Conservation (phyloP, 2,888 invertebrate species). For the Lathronympha strigana region DNA sequence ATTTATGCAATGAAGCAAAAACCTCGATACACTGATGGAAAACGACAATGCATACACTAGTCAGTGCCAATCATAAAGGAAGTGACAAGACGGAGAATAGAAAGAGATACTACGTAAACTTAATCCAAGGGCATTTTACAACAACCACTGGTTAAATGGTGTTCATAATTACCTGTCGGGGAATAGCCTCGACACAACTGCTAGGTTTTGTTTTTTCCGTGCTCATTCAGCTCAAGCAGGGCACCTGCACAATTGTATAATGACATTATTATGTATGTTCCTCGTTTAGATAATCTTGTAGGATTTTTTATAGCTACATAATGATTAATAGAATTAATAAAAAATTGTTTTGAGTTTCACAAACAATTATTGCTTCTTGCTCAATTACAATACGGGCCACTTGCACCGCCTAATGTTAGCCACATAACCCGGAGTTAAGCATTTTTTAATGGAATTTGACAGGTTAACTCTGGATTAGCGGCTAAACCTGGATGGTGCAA, state of each 20-base stretch:
- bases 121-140: conserved; percentile 20
- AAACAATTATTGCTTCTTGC: background rate
- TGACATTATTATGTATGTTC: background rate
- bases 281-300: no score
- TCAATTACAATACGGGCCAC: conserved; percentile 6
- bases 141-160: conserved; percentile 19
- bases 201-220: background rate
- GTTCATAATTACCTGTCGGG: conserved; percentile 13
- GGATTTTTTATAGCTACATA: no score
- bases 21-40: background rate
- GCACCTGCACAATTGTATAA: background rate
- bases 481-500: no score
- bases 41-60: conserved; percentile 1
- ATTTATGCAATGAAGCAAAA: conserved; percentile 22
- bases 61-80: conserved; percentile 9
- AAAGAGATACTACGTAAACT: conserved; percentile 10
- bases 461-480: no score
- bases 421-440: no score
- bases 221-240: background rate
- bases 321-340: background rate
- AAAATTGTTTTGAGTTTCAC: background rate
- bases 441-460: no score
- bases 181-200: conserved; percentile 19
- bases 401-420: no score
- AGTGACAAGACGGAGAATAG: conserved; percentile 14